Evolutionary conservation across 2,113 vertebrate species (phyloP), one percentile per base, ranked within the genome.

Genomic region (Pseudonaja textilis): DNA sequence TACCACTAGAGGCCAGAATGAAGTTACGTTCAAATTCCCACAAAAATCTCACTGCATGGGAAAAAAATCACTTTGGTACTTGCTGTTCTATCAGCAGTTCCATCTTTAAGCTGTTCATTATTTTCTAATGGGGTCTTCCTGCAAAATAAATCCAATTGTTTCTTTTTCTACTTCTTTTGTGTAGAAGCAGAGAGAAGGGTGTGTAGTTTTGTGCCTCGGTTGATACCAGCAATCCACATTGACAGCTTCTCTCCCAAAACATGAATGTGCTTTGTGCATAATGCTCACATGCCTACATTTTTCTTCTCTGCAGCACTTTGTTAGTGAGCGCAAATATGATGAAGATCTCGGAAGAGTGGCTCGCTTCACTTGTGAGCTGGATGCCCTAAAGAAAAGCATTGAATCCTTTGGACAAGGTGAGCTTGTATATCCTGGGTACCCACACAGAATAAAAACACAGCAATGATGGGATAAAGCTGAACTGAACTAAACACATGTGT

Each of bases 241-340:
- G 85, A 59, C 45, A 69, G 29, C 6, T 89, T 74, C 34, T 54
- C 5, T 16, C 61, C 85, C 14, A 52, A n/a, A 42, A 81, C 23
- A 3, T 89, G 20, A 86, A 61, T 6, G 20, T 26, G n/a, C 42
- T 26, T 90, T 18, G 6, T 34, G 61, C 34, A 50, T 54, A 90
- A 45, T 9, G 23, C 39, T 88, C 88, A 54, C 47, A 11, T 5
- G 7, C 11, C 6, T 1, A 1, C 18, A 5, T 85, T 91, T 91
- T 90, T 91, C 94, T 92, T 59, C 34, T 14, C 3, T 88, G 56
- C 93, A 99, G 99, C 99, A 99, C 97, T 99, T 99, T 95, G 99
- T 99, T 90, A 99, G 99, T 23, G 99, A 99, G 94, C 98, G 99
- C 39, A 99, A 99, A 96, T 99, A 99, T 1, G 99, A 99, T 0